Base-by-base conservation (phyloP, 2,888 invertebrate species). In the Tachystola acroxantha region DNA sequence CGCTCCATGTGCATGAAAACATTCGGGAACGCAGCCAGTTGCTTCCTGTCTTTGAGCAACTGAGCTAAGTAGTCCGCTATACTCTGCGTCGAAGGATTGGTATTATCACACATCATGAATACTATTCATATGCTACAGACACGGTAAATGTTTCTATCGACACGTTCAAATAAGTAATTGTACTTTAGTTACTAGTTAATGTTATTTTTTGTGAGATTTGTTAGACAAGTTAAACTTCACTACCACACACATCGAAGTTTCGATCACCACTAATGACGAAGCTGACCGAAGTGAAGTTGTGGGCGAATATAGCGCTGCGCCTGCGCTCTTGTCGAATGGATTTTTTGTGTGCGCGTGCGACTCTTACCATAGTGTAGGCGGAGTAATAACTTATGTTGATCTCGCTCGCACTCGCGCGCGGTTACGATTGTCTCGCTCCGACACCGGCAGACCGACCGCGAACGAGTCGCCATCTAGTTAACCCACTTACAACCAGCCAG, bases 61-160 rank as follows among this genome's bases (percentile, higher is more conserved):
- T 99, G 99, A 84, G 99, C 98, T 91, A 99, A 92, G 91, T 99
- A 99, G 91, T 99, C 99, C 89, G 99, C 97, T 90, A 96, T 96
- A 90, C 96, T 96, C 88, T 96, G 96, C 88, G 96, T 96, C 82
- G 94, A 94, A 69, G 92, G 90, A 82, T 72, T 85, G 77, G 72
- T 86, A 78, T 76, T 82, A 77, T 88, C 88, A 82, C 87, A 86
- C 88, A 88, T 88, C 77, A 76, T 87, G 78, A 74, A 66, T 77
- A 69, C 66, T 61, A 64, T 70, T 64, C 71, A 63, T 57, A 70
- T 46, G 80, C 74, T 74, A 64, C 62, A 57, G 67, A 66, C 81
- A 86, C 85, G 82, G 69, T 66, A 78, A 78, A 79, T 71, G 75
- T 75, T 68, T 76, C 62, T 68, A 64, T 57, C 57, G 71, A 74